Evolutionary conservation across 2,797 vertebrate genomes (phyloP).

Genomic region (Pseudochirops corinnae): DNA sequence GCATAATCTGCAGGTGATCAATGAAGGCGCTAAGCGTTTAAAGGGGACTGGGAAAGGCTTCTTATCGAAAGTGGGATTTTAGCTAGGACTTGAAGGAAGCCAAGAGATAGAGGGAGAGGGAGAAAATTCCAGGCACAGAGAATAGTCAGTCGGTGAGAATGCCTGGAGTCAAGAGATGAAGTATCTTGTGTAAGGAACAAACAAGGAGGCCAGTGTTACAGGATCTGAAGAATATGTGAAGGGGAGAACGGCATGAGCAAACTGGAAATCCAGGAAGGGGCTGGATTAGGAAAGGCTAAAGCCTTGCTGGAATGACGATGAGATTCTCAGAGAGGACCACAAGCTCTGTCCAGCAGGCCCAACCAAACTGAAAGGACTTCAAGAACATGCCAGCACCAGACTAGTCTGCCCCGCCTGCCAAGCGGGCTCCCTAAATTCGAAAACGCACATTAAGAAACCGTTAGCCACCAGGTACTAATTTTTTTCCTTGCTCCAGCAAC

Average conservation of each 20-base stretch:
- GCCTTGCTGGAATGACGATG: not conserved
- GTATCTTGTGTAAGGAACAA: not conserved
- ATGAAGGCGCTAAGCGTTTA: not conserved
- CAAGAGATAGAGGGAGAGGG: not conserved
- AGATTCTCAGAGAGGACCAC: not conserved
- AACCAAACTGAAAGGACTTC: not conserved
- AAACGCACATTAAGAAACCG: not conserved
- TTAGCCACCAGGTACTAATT: not conserved
- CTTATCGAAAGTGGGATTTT: not conserved
- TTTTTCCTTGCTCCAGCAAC: not conserved
- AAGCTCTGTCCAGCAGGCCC: not conserved
- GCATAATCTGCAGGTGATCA: not conserved
- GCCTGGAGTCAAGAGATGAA: not conserved
- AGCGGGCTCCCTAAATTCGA: not conserved
- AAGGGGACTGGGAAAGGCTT: not conserved
- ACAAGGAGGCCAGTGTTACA: not conserved
- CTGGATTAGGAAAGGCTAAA: not conserved
- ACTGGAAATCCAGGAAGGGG: not conserved
- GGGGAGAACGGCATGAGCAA: not conserved
- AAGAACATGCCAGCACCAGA: not conserved
- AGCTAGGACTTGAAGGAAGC: not conserved
- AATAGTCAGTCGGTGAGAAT: not conserved
- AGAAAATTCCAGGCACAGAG: not conserved
- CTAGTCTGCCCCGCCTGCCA: not conserved
- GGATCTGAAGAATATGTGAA: not conserved